phyloP scores from a whole-genome alignment of 2,888 invertebrate species.

The Parnassius mnemosyne region DNA sequence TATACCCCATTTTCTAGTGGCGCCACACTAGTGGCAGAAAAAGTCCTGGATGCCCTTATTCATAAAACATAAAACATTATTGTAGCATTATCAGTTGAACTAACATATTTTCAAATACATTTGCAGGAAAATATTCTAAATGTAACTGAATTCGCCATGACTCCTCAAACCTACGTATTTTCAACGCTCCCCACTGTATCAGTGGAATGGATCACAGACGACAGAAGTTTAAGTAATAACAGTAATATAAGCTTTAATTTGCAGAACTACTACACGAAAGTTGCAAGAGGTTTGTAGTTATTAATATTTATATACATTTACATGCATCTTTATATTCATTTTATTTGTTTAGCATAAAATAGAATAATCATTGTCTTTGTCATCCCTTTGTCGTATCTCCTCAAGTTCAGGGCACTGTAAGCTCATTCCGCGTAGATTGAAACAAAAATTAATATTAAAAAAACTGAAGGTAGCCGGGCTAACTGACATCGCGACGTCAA shows the following conservation, averaged over 20 bases:
- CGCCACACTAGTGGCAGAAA: too few species aligned
- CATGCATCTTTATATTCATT: not conserved
- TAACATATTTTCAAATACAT: not conserved
- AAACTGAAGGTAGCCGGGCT: too few species aligned
- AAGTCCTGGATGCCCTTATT: too few species aligned
- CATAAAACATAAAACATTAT: too few species aligned
- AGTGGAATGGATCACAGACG: constrained; percentile 75
- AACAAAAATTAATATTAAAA: too few species aligned
- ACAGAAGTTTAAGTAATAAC: constrained; percentile 59
- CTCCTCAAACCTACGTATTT: constrained; percentile 59
- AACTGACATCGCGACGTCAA: too few species aligned
- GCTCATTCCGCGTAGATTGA: too few species aligned
- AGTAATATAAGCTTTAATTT: constrained; percentile 63
- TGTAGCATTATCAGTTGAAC: not conserved
- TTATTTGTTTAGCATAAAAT: not conserved
- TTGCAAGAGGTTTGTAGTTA: constrained; percentile 64
- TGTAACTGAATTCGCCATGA: constrained; percentile 61
- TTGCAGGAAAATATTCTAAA: constrained; percentile 63
- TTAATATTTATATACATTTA: not conserved
- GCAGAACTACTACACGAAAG: constrained; percentile 74
- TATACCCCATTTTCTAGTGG: too few species aligned
- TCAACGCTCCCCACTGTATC: constrained; percentile 61
- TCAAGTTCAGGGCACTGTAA: too few species aligned
- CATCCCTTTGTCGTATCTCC: too few species aligned
- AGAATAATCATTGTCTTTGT: too few species aligned